A percentile compares a stretch with the other conserved stretches of the same genome.
Conservation (phyloP, 2,888 invertebrate species). For the Dorcus hopei region DNA sequence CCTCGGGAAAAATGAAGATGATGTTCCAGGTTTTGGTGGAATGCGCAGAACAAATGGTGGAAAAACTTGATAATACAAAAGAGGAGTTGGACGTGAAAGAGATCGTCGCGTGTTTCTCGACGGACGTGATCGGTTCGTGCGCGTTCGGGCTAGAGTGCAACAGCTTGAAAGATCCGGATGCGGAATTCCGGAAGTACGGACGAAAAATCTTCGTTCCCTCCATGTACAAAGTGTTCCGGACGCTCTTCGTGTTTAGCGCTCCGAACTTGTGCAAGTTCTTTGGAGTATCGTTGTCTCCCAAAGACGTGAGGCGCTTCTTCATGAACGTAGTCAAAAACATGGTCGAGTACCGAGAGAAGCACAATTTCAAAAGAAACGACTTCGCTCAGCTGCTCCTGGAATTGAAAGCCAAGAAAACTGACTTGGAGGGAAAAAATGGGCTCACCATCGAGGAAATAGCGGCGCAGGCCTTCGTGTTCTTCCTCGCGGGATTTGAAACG, state of each 20-base stretch:
- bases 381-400: constrained; percentile 42
- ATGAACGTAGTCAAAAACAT: constrained; percentile 31
- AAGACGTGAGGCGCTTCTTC: constrained; percentile 36
- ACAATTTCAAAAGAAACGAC: constrained; percentile 32
- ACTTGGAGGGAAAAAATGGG: not conserved
- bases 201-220: not conserved
- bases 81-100: constrained; percentile 10
- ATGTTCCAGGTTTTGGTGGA: constrained; percentile 6
- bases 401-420: constrained; percentile 15
- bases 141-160: constrained; percentile 15
- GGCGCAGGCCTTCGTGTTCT: constrained; percentile 46
- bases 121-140: constrained; percentile 11
- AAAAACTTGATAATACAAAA: not conserved
- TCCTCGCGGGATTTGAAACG: constrained; percentile 51
- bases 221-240: not conserved
- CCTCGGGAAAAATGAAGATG: constrained; percentile 9
- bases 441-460: constrained; percentile 25
- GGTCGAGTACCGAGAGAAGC: constrained; percentile 27
- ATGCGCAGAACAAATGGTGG: not conserved
- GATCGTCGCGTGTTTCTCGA: constrained; percentile 8
- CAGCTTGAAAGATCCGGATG: constrained; percentile 8
- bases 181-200: constrained; percentile 12
- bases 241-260: constrained; percentile 19
- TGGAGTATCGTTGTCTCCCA: constrained; percentile 18
- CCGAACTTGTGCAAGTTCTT: constrained; percentile 24